phyloP scores from a whole-genome alignment of 2,888 invertebrate genomes.

The Philopedon plagiatum region DNA sequence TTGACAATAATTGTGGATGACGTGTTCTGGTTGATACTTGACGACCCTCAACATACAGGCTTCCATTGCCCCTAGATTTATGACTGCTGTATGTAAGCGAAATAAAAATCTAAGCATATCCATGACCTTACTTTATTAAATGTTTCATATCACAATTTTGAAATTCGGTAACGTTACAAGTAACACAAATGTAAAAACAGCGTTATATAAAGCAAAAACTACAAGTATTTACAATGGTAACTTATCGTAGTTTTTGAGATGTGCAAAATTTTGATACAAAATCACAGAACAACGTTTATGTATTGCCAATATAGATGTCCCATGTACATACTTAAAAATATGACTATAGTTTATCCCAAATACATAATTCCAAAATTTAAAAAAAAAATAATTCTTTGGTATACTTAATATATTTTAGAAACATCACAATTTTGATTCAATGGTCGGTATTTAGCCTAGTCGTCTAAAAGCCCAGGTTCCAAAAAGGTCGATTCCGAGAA shows the following conservation, averaged over 20 bases:
- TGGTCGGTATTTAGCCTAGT: no score
- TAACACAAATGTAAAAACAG: constrained; percentile 49
- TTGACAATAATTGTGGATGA: no score
- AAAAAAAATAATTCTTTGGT: neutral
- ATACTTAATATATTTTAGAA: neutral
- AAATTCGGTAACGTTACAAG: constrained; percentile 69
- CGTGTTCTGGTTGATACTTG: no score
- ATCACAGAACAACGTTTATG: constrained; percentile 43
- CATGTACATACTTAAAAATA: constrained; percentile 13
- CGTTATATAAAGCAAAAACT: constrained; percentile 29
- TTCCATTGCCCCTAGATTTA: no score
- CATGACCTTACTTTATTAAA: constrained; percentile 49
- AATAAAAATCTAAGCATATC: neutral
- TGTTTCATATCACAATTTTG: constrained; percentile 67
- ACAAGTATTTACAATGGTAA: constrained; percentile 37
- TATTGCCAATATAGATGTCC: constrained; percentile 38
- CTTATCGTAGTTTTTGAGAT: constrained; percentile 10
- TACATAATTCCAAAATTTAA: neutral
- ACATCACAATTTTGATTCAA: no score
- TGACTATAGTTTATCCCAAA: constrained; percentile 9
- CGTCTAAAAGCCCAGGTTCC: no score
- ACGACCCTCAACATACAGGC: no score
- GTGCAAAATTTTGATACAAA: constrained; percentile 43
- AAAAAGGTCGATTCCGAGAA: no score
- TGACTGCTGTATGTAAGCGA: neutral